A percentile compares a stretch with the other conserved stretches of the same genome.
Conservation (phyloP, 2,888 invertebrate genomes). For the Callinectes sapidus region DNA sequence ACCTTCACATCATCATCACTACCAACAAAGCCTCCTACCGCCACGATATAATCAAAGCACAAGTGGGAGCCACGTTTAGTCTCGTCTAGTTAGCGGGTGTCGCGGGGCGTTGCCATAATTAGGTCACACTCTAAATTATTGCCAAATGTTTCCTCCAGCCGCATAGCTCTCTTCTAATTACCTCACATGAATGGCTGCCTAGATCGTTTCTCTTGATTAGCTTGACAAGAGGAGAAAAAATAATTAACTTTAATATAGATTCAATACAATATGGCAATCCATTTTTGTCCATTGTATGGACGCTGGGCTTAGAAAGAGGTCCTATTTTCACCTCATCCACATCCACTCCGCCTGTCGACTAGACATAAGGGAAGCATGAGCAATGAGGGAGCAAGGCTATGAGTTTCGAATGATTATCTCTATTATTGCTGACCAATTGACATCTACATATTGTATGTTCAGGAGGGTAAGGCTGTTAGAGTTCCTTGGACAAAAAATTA, state of each 20-base stretch:
- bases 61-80: background rate
- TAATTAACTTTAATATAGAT: background rate
- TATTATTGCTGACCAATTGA: background rate
- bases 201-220: background rate
- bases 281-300: background rate
- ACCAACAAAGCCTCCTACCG: background rate
- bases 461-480: background rate
- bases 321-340: background rate
- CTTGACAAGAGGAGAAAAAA: background rate
- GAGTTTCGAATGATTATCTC: background rate
- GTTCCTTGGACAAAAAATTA: background rate
- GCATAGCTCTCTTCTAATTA: background rate
- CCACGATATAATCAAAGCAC: conserved; percentile 10
- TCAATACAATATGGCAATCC: background rate
- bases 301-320: background rate
- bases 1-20: background rate
- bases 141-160: conserved; percentile 22
- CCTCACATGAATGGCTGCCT: conserved; percentile 13
- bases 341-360: background rate
- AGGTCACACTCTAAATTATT: conserved; percentile 12
- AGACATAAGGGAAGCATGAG: background rate
- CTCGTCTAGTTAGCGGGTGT: conserved; percentile 25
- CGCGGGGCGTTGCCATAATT: background rate
- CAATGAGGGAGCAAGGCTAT: background rate
- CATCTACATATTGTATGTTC: background rate